Percentiles rank a stretch among this genome's conserved stretches.
These are phyloP conservation scores for Aeoliscus strigatus DNA, from an alignment of 2,797 vertebrate genomes.

Conservation along the genomic window DNA sequence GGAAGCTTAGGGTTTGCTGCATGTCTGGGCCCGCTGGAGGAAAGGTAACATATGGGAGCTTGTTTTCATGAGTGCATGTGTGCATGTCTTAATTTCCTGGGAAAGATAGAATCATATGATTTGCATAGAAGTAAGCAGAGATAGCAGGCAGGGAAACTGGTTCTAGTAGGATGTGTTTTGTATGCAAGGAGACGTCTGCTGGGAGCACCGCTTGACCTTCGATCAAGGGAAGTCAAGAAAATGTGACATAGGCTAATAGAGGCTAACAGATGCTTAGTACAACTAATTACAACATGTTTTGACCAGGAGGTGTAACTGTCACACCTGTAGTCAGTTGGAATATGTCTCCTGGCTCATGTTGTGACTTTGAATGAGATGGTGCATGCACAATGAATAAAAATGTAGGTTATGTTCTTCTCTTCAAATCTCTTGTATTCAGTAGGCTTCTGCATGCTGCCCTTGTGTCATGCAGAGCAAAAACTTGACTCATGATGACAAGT, in stretches of 20 bases:
- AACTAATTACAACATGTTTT: constrained; percentile 15
- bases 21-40: constrained; percentile 66
- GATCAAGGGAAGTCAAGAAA: constrained; percentile 28
- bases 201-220: constrained; percentile 35
- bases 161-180: constrained; percentile 15
- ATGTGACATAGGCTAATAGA: constrained; percentile 23
- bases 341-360: constrained; percentile 1
- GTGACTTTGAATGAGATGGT: constrained; percentile 11
- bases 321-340: constrained; percentile 1
- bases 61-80: constrained; percentile 1
- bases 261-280: constrained; percentile 14
- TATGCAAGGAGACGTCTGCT: constrained; percentile 5
- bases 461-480: neutral
- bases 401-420: too few species aligned
- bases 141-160: constrained; percentile 33
- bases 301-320: too few species aligned
- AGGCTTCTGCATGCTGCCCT: too few species aligned
- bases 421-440: too few species aligned
- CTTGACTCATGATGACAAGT: constrained; percentile 28
- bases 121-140: constrained; percentile 6
- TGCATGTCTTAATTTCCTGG: constrained; percentile 7
- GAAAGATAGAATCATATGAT: constrained; percentile 16
- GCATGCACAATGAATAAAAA: constrained; percentile 22
- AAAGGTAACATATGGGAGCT: constrained; percentile 61
- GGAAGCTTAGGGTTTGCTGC: constrained; percentile 65